Evolutionary conservation across 2,888 invertebrate species (phyloP).

Genomic region (Mactromeris polynyma): DNA sequence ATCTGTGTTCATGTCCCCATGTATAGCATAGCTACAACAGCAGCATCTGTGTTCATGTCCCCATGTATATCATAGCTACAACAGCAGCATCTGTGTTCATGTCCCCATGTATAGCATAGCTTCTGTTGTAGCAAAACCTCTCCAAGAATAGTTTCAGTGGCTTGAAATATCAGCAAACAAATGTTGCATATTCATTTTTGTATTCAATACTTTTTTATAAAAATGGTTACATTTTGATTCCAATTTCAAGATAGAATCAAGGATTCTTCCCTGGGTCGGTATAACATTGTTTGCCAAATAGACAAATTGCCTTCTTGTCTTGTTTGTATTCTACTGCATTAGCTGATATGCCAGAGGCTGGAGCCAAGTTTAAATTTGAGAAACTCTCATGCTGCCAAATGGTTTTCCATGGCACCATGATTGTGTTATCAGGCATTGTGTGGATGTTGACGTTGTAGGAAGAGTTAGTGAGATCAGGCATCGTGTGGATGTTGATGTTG

Average conservation of each 20-base stretch:
- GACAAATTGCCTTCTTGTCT: conserved; percentile 10
- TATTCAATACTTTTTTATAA: background rate
- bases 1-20: too few species aligned
- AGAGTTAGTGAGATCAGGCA: too few species aligned
- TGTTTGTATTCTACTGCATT: background rate
- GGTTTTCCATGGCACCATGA: background rate
- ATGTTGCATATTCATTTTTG: too few species aligned
- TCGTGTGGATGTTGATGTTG: background rate
- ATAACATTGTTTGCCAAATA: conserved; percentile 7
- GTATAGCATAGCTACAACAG: too few species aligned
- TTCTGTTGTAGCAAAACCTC: too few species aligned
- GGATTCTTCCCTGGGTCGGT: background rate
- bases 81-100: too few species aligned
- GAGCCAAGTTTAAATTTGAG: conserved; percentile 15
- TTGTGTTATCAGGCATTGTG: conserved; percentile 1
- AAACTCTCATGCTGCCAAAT: background rate
- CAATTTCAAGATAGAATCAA: background rate
- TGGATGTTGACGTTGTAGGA: background rate
- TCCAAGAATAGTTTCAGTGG: too few species aligned
- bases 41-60: too few species aligned
- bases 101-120: too few species aligned
- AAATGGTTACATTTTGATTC: background rate
- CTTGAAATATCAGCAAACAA: too few species aligned
- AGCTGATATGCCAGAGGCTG: background rate
- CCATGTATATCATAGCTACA: too few species aligned